Percentiles rank a stretch among this genome's conserved stretches.
These are phyloP conservation scores for Ophion costatus DNA, from an alignment of 2,888 invertebrate genomes.

Conservation along the genomic window DNA sequence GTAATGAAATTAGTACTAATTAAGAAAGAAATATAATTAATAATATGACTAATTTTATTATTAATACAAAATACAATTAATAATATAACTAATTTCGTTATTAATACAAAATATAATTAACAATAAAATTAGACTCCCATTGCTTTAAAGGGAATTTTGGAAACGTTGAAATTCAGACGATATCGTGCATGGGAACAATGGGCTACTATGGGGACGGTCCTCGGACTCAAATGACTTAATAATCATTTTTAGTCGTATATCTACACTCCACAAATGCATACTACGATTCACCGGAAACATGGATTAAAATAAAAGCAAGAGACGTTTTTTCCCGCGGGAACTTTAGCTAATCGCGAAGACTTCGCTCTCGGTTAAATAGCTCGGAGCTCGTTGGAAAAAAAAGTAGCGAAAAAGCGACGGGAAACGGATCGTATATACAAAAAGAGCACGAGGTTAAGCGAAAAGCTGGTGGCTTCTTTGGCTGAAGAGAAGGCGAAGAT, in stretches of 20 bases:
- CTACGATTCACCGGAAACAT: slow-evolving; percentile 29
- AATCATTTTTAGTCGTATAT: not conserved
- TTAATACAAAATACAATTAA: no score
- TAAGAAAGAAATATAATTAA: no score
- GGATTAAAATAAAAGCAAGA: slow-evolving; percentile 16
- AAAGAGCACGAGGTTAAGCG: slow-evolving; percentile 5
- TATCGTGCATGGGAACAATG: no score
- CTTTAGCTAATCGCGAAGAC: slow-evolving; percentile 57
- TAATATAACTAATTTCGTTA: no score
- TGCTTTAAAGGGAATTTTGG: not conserved
- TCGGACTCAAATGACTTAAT: not conserved
- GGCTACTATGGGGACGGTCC: not conserved
- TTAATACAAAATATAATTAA: no score
- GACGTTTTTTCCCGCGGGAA: slow-evolving; percentile 24
- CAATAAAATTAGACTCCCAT: not conserved
- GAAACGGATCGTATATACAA: slow-evolving; percentile 24
- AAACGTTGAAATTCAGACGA: not conserved
- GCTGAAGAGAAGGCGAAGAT: slow-evolving; percentile 51
- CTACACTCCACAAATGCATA: not conserved
- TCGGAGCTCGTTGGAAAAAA: slow-evolving; percentile 17
- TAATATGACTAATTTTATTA: no score
- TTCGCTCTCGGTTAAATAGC: slow-evolving; percentile 44
- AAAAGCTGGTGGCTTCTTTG: slow-evolving; percentile 3
- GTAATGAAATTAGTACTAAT: no score
- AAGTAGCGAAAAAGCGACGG: not conserved